Evolutionary conservation across 2,113 vertebrate genomes (phyloP).

Genomic region (Rhineura floridana): DNA sequence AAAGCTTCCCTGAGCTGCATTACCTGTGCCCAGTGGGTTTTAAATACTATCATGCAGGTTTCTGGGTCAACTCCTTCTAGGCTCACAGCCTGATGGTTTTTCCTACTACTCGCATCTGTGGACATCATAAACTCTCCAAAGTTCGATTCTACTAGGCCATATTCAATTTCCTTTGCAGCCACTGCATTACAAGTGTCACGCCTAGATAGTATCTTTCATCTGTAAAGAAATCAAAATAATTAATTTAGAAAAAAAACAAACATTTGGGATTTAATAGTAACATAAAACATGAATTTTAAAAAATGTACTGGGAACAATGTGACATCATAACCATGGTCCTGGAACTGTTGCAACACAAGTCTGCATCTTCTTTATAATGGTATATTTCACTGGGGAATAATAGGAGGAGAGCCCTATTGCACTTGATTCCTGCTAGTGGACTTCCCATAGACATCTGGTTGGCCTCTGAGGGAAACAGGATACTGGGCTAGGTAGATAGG

Average conservation of each 20-base stretch:
- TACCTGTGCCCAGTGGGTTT: conserved; percentile 99
- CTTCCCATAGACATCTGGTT: not conserved
- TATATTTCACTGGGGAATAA: not conserved
- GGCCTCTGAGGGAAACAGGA: not conserved
- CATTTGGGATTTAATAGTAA: conserved; percentile 20
- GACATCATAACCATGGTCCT: conserved; percentile 1
- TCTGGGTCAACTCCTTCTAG: conserved; percentile 94
- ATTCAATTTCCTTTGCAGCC: conserved; percentile 58
- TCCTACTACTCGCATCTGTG: conserved; percentile 80
- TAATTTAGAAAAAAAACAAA: not conserved
- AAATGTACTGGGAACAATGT: not conserved
- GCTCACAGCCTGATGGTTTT: conserved; percentile 80
- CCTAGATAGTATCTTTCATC: conserved; percentile 51
- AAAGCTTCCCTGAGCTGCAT: conserved; percentile 41
- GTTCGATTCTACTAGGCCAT: conserved; percentile 75
- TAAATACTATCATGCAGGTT: conserved; percentile 99
- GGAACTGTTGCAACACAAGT: not conserved
- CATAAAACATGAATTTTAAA: not conserved
- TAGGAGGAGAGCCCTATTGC: not conserved
- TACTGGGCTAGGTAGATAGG: not conserved
- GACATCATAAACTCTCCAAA: conserved; percentile 85
- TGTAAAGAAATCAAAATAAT: conserved; percentile 59
- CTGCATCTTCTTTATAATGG: not conserved
- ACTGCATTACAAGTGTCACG: conserved; percentile 57
- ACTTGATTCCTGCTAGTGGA: not conserved